A percentile compares a stretch with the other conserved stretches of the same genome.
phyloP scores from a whole-genome alignment of 1,140 invertebrate species.

The Sipha flava region DNA sequence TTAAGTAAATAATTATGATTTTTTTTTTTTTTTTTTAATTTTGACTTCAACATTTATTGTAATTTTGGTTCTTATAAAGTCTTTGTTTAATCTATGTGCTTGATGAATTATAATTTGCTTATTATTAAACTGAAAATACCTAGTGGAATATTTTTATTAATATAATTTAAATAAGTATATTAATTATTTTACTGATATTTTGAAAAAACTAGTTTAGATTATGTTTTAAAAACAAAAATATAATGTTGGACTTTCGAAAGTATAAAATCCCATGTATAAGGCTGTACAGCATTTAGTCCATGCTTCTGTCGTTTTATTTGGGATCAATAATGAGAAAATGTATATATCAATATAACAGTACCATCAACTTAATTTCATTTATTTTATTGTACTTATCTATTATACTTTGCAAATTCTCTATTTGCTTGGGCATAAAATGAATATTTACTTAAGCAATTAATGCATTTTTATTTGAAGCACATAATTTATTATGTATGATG shows the following conservation, averaged over 20 bases:
- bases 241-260: background rate
- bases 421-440: background rate
- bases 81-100: background rate
- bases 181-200: too few species aligned
- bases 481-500: too few species aligned
- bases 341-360: background rate
- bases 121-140: too few species aligned
- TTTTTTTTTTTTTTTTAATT: background rate
- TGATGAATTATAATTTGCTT: background rate
- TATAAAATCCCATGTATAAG: background rate
- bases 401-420: background rate
- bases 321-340: conserved; percentile 10
- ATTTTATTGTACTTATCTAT: background rate
- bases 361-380: background rate
- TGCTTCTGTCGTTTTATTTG: background rate
- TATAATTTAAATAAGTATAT: too few species aligned
- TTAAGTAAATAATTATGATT: background rate
- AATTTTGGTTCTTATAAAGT: background rate
- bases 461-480: background rate
- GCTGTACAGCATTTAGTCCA: background rate
- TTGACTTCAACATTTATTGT: background rate
- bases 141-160: too few species aligned
- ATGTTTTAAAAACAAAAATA: background rate
- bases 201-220: background rate
- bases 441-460: background rate